Percentiles rank a stretch among this genome's conserved stretches.
Evolutionary conservation across 2,888 invertebrate genomes (phyloP).

Genomic region (Scaptomyza cyrtandrae): DNA sequence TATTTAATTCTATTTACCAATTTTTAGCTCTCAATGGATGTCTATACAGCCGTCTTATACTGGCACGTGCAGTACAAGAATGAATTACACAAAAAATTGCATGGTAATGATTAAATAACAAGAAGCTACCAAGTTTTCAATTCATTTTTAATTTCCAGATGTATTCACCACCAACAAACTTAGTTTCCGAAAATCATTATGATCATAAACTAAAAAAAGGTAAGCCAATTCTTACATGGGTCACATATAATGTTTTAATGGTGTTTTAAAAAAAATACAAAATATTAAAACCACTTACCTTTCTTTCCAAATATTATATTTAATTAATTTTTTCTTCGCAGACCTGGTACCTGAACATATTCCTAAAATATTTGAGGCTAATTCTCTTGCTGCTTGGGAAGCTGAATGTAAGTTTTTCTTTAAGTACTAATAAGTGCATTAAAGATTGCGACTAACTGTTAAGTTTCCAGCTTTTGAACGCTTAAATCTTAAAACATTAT

Average conservation of each 20-base stretch:
- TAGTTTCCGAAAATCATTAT: slow-evolving; percentile 33
- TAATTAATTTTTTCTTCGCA: not conserved
- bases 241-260: no score
- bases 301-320: not conserved
- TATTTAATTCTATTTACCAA: not conserved
- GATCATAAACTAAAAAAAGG: slow-evolving; percentile 37
- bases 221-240: slow-evolving; percentile 3
- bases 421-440: no score
- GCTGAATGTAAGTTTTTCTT: slow-evolving; percentile 31
- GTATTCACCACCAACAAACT: slow-evolving; percentile 37
- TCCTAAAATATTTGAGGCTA: slow-evolving; percentile 41
- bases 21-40: slow-evolving; percentile 55
- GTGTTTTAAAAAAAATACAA: no score
- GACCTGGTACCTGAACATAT: slow-evolving; percentile 35
- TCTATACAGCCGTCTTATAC: slow-evolving; percentile 41
- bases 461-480: no score
- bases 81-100: slow-evolving; percentile 44
- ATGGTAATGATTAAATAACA: slow-evolving; percentile 33
- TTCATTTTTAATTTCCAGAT: slow-evolving; percentile 24
- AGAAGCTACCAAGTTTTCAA: not conserved
- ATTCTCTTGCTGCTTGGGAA: slow-evolving; percentile 38
- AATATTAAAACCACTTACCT: not conserved
- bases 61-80: slow-evolving; percentile 38
- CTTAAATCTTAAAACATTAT: no score
- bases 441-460: not conserved